Base-by-base conservation (phyloP, 2,113 vertebrate species). In the Pithys albifrons region DNA sequence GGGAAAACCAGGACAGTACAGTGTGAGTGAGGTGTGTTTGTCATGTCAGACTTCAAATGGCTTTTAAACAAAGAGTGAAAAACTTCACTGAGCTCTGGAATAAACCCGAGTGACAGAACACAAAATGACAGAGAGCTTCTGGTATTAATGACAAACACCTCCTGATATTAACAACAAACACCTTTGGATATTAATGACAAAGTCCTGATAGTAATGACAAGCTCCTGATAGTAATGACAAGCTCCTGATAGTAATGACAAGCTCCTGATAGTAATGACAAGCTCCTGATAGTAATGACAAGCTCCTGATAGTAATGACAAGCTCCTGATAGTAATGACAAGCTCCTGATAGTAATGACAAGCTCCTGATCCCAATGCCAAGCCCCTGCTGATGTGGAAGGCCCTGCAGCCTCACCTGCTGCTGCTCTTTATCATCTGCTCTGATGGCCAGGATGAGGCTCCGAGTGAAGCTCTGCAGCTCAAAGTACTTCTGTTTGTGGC, bases 401-500 rank as follows among this genome's bases (percentile, higher is more conserved):
- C 80, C 4, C 62, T 87, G 66, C 33, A 57, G 35, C 75, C 96
- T 67, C 96, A 99, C 99, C 98, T 99, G 98, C 96, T 99, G 99
- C 97, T 98, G 99, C 89, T 99, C 98, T 95, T 98, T 98, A 96
- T 99, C 98, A n/a, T 99, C 98, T 57, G 98, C 97, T 97, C 98
- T 99, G 95, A 99, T 97, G 76, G 99, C 99, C 83, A 95, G 97
- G 91, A 99, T 98, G 96, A 99, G 98, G 94, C 98, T 99, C 94
- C 98, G 98, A 20, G 99, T 99, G 96, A 99, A 99, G 8, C 95
- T 97, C 91, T 98, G 98, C 72, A 99, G 98, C 89, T 99, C 98
- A 92, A 98, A 98, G 78, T 99, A 99, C 95, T 98, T 99, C 97
- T 98, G 98, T 95, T 99, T 99, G 98, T 99, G 99, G 97, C 97